Evolutionary conservation across 2,888 invertebrate species (phyloP), one percentile per base, ranked within the genome.

Genomic region (Caenorhabditis afra): DNA sequence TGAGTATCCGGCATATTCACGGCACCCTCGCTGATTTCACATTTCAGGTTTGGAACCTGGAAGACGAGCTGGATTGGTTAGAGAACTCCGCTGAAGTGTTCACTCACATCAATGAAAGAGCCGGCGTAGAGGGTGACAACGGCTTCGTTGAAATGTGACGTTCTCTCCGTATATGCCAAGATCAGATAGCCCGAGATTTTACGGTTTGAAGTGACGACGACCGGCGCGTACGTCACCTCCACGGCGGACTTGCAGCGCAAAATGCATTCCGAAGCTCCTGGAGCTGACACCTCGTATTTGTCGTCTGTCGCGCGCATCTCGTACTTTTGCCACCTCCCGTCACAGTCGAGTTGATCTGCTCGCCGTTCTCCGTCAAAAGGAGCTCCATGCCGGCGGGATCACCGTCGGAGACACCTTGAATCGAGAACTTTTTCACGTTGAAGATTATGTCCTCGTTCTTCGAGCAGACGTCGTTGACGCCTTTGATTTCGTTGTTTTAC

Each of bases 371-470:
- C 3, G 73, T 78, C 8, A 89, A 78, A 16, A 81, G 78, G 23
- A 89, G 81, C 4, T 74, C 58, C 14, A 87, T 82, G n/a, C 82
- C 85, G 5, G 80, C 66, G 20, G 82, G 80, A 11, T 64, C 82
- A 2, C 81, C 83, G 44, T 84, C 80, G n/a, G 85, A 79, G 5
- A 68, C 68, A 47, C 86, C 84, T 1, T 66, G 62, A 8, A 85
- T 75, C 1, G 78, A 77, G 61, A 85, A 85, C 2, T 77, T 81
- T 50, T 71, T 64, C 89, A 99, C 97, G 0, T 93, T 92, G 91
- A 99, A 99, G 91, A 98, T 96, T 7, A 98, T 94, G 91, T 99
- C 98, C 90, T 95, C 94, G 71, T 95, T 95, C 86, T 93, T 93
- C 79, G 95, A 95, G 91, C 98, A 98, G 47, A 93, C 92, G 91